Base-by-base conservation (phyloP, 2,888 invertebrate species). In the Priocnemis perturbator region DNA sequence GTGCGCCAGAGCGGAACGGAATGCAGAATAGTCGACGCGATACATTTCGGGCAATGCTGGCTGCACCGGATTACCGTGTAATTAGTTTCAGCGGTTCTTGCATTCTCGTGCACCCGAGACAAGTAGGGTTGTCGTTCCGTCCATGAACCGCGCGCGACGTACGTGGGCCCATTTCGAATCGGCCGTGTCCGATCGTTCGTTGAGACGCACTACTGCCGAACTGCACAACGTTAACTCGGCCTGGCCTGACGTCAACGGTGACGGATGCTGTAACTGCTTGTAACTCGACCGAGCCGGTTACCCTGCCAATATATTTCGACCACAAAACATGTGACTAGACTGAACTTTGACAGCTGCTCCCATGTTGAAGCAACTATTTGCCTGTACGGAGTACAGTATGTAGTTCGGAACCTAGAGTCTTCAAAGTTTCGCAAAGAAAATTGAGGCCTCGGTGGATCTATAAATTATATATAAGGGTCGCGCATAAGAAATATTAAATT, bases 1-100 rank as follows among this genome's bases (percentile, higher is more conserved):
- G 37, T 11, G 2, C 19, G n/a, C 45, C 3, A 21, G 37, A 11
- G 50, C 20, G 50, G 20, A 20, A 64, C 59, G 17, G 30, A 21
- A 3, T 11, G 58, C 63, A 45, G 17, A 14, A 26, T 19, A 47
- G 50, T 55, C 23, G 17, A 19, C 7, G 30, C n/a, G 37, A 3
- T 55, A 53, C 45, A 52, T 21, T 55, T 45, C 57, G 15, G n/a
- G 60, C 14, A 68, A 69, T 37, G 67, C 67, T 53, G 68, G 67
- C 58, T 56, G 59, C 64, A 60, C 59, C 64, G 62, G 70, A 76
- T 79, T 75, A 62, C 60, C 67, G 60, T 76, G 79, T 72, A 79
- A 81, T 83, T 82, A 82, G 76, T 78, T 79, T 68, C 76, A 66
- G 68, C 58, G 78, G 75, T 71, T 73, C 74, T 79, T 68, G 75